phyloP scores from a whole-genome alignment of 2,888 invertebrate genomes.

The Melieria omissa region DNA sequence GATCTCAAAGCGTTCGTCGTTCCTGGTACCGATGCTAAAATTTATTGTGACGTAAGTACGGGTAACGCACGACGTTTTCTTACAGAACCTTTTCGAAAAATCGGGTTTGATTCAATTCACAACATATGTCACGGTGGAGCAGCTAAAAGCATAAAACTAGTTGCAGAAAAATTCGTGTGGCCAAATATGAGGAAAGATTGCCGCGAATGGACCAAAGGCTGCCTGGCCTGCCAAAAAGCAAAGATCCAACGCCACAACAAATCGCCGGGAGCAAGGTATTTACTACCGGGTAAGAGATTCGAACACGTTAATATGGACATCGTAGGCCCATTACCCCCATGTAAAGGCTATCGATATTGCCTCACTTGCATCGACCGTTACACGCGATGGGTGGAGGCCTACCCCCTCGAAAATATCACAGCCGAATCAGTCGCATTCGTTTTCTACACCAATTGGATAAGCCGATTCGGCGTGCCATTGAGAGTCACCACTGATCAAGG shows the following conservation, averaged over 20 bases:
- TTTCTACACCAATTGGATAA: slow-evolving; percentile 1
- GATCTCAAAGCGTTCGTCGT: slow-evolving; percentile 23
- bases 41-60: slow-evolving; percentile 20
- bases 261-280: slow-evolving; percentile 48
- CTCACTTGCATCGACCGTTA: slow-evolving; percentile 53
- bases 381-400: slow-evolving; percentile 47
- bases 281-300: slow-evolving; percentile 43
- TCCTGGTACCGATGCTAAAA: slow-evolving; percentile 10
- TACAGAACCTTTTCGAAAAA: slow-evolving; percentile 23
- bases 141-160: slow-evolving; percentile 1
- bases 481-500: slow-evolving; percentile 25
- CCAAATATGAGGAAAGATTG: slow-evolving; percentile 18
- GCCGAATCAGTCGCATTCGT: slow-evolving; percentile 50
- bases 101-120: slow-evolving; percentile 27
- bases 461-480: slow-evolving; percentile 1
- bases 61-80: slow-evolving; percentile 21
- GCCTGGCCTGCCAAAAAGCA: slow-evolving; percentile 28
- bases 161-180: slow-evolving; percentile 13
- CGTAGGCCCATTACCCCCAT: slow-evolving; percentile 43
- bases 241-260: slow-evolving; percentile 25
- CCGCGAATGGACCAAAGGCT: slow-evolving; percentile 16
- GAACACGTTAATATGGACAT: slow-evolving; percentile 7
- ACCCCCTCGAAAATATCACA: slow-evolving; percentile 45
- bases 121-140: slow-evolving; percentile 18
- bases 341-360: slow-evolving; percentile 48